Base-by-base conservation (phyloP, 2,888 invertebrate species). In the Geophilus truncorum region DNA sequence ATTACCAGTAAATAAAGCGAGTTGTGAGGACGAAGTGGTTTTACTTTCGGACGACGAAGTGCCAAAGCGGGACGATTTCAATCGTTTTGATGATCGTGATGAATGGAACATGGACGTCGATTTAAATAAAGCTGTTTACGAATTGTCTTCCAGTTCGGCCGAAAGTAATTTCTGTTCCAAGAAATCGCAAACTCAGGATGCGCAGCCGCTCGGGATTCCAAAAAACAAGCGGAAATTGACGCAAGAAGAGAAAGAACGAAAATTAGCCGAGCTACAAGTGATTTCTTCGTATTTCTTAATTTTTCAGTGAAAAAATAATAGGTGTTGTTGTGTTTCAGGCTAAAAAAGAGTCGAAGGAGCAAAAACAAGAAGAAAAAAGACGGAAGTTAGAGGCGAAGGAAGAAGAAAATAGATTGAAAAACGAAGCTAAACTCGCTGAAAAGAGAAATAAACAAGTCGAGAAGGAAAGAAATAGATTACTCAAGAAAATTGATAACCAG, bases 331-430 rank as follows among this genome's bases (percentile, higher is more conserved):
- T 70, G 25, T 10, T n/a, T n/a, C n/a, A 1, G n/a, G 70, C 12
- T 25, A 28, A 70, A 70, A 70, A 25, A 9, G 28, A 9, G 28
- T 0, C n/a, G 23, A 62, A 62, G 23, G 57, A 5, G 9, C 21
- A 62, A 23, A 18, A 36, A 34, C 45, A 25, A 3, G 78, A 81
- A 1, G 45, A 21, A 4, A 34, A 45, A 30, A 18, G 34, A 75
- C 25, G 25, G 21, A 32, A 45, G 18, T 40, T 32, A 45, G 75
- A 78, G 21, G 34, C 30, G 25, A 62, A 45, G 30, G 79, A 62
- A 5, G 32, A 75, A n/a, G 81, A 81, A 40, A 78, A 79, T 21
- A 62, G 30, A n/a, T 12, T 34, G 40, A 81, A 79, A 75, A 70
- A 12, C 10, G 70, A 70, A 70, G 70, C 28, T 23, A 25, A 18